Evolutionary conservation across 2,113 vertebrate genomes (phyloP), one percentile per base, ranked within the genome.

Genomic region (Dasyornis broadbenti): DNA sequence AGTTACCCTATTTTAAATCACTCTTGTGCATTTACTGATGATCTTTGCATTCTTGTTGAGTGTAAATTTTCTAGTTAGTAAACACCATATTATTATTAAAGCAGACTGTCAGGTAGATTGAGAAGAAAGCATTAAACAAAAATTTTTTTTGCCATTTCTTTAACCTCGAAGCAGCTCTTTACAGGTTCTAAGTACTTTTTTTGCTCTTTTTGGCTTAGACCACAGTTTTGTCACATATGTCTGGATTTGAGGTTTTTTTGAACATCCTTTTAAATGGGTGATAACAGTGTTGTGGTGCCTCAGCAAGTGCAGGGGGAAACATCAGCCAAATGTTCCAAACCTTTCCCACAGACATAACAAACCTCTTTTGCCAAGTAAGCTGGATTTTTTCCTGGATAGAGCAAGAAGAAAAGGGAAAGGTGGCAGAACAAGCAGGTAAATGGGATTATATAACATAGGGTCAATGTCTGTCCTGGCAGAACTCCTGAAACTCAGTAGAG

Each of bases 381-480:
- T 11, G 4, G 9, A 21, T 14, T 82, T 84, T 78, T 52, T 75
- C 52, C 60, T 54, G 47, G 40, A 19, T 13, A 17, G 17, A 60
- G 26, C 15, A 21, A 71, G 56, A 90, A 78, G 16, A 44, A 80
- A 81, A 86, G 19, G 40, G 44, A 68, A 86, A 76, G 20, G 64
- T 59, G 35, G 52, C 47, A 75, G 80, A 86, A 92, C 11, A 82
- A 53, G 23, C 8, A 15, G 30, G 40, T 68, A 22, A 52, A 40
- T 56, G 72, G 63, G n/a, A 49, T 33, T 49, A 7, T 12, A 22
- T 2, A 57, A 21, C 0, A 0, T 4, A 45, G 37, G 33, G 59
- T 88, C 57, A 65, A 52, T 76, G 9, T 19, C 26, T 69, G 20
- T 69, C 49, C 70, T 79, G 81, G 49, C 23, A 69, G 10, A 75